phyloP scores from a whole-genome alignment of 2,797 vertebrate genomes.

The Peromyscus aztecus region DNA sequence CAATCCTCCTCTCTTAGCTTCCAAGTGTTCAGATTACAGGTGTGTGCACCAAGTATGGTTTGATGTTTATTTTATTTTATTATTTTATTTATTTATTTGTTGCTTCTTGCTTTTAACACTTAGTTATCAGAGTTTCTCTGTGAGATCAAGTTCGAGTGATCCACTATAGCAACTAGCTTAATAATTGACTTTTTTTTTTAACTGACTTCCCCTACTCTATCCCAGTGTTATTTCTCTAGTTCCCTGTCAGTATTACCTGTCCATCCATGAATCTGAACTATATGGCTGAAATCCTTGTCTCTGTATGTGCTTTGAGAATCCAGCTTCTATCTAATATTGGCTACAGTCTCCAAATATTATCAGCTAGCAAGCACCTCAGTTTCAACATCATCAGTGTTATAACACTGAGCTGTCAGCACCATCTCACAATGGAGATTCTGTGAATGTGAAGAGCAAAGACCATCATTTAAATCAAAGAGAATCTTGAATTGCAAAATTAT shows the following conservation, averaged over 20 bases:
- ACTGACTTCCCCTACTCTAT: not conserved
- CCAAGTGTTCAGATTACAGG: not conserved
- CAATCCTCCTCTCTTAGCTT: not conserved
- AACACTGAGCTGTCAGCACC: not conserved
- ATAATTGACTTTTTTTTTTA: not conserved
- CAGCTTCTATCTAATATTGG: constrained; percentile 37
- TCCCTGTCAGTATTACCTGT: not conserved
- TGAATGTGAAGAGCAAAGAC: constrained; percentile 1
- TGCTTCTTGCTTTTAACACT: not conserved
- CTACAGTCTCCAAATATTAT: constrained; percentile 34
- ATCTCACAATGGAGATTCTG: not conserved
- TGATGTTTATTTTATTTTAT: too few species aligned
- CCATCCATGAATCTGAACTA: not conserved
- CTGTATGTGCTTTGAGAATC: constrained; percentile 29
- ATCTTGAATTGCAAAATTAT: not conserved
- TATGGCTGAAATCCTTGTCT: not conserved
- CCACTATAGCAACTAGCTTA: constrained; percentile 12
- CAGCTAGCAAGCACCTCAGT: not conserved
- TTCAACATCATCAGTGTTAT: constrained; percentile 19
- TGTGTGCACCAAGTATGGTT: too few species aligned
- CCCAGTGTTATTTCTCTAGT: not conserved
- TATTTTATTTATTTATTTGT: not conserved
- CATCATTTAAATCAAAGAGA: constrained; percentile 16
- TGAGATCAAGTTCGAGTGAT: constrained; percentile 30
- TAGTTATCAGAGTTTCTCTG: constrained; percentile 15